phyloP scores from a whole-genome alignment of 1,140 invertebrate genomes.

The Tribolium castaneum region DNA sequence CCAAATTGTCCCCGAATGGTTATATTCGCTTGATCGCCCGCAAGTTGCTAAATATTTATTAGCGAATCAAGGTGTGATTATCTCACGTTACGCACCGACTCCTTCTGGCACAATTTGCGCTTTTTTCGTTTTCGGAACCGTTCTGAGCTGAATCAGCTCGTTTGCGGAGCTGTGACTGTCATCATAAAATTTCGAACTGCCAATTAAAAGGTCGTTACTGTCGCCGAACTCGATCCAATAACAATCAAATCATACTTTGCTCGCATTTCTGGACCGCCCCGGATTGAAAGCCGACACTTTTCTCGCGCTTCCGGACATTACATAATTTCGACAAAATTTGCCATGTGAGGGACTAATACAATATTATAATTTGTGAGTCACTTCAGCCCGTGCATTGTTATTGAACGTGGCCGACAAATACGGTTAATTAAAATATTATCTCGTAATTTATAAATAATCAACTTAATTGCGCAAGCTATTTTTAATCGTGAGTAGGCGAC shows the following conservation, averaged over 20 bases:
- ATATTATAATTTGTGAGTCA: conserved; percentile 26
- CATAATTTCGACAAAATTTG: conserved; percentile 1
- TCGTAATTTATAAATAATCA: conserved; percentile 26
- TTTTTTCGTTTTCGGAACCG: neutral
- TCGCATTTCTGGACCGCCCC: neutral
- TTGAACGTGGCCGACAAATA: neutral
- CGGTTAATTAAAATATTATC: conserved; percentile 26
- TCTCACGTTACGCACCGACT: neutral
- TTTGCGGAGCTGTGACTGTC: conserved; percentile 6
- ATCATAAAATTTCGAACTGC: conserved; percentile 27
- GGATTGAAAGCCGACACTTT: neutral
- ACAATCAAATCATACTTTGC: conserved; percentile 3
- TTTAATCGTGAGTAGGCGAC: conserved; percentile 1
- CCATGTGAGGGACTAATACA: conserved; percentile 6
- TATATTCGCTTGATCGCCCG: neutral
- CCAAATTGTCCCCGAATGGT: no score
- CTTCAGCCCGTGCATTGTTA: conserved; percentile 14
- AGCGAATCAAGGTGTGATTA: neutral
- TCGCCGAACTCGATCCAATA: conserved; percentile 8
- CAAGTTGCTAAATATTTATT: conserved; percentile 1
- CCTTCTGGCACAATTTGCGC: neutral
- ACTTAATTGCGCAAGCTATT: conserved; percentile 22
- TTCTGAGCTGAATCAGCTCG: neutral
- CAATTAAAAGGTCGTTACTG: conserved; percentile 27
- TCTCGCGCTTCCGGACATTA: neutral